Evolutionary conservation across 2,113 vertebrate species (phyloP), one percentile per base, ranked within the genome.

Genomic region (Laterallus jamaicensis): DNA sequence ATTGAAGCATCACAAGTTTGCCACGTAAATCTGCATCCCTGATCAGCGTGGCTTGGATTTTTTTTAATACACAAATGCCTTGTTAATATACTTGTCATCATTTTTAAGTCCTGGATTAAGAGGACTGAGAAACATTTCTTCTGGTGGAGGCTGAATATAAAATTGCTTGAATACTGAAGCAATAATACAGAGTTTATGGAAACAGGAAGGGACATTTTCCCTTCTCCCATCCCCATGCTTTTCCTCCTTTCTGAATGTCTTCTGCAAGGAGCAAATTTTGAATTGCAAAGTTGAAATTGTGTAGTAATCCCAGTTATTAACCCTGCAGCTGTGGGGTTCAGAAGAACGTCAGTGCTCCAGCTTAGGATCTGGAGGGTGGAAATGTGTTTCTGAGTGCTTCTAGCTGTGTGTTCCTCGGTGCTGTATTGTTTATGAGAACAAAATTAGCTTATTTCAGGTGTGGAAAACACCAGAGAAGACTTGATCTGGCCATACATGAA

Each of bases 71-170:
- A 39, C 64, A 86, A 52, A 13, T 73, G 84, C 80, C 39, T 93
- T 4, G 0, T 93, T 96, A 84, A 90, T 86, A 63, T 40, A 63
- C n/a, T 86, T 74, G 50, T 79, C 77, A 68, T 92, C 83, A 73
- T 82, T 94, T 96, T 79, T 11, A 93, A 93, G 62, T 79, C 83
- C 66, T 86, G 74, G 83, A 76, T 92, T 90, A 90, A 89, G 79
- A 92, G 92, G 66, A 75, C 59, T 37, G 86, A 86, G 76, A 49
- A 92, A 12, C 21, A 39, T 86, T 93, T 93, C 86, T 58, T 76
- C 31, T 58, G 24, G 54, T 75, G 58, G 56, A 89, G 40, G 49
- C 32, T 68, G 39, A 26, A 40, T 86, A 93, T 78, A 89, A 87
- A 79, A 93, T 69, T 82, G 90, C 69, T 88, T 88, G 49, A 92